A percentile compares a stretch with the other conserved stretches of the same genome.
Conservation (phyloP, 2,888 invertebrate genomes). For the Caenorhabditis uteleia region DNA sequence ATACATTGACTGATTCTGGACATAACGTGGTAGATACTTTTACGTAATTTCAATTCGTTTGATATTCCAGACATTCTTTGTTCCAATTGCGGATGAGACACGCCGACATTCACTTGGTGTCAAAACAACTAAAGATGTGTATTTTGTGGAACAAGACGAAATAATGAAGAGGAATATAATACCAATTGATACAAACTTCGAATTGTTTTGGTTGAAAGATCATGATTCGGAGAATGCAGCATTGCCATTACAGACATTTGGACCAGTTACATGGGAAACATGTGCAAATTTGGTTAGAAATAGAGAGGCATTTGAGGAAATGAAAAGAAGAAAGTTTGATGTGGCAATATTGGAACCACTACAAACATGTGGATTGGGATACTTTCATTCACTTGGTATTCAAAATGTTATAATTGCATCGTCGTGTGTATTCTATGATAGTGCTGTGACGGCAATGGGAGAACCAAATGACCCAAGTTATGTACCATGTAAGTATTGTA, state of each 20-base stretch:
- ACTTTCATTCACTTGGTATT: conserved; percentile 10
- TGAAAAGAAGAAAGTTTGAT: conserved; percentile 9
- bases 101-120: conserved; percentile 5
- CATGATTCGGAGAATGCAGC: neutral
- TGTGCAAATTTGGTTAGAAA: conserved; percentile 9
- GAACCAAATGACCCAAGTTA: conserved; percentile 21
- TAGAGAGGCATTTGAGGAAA: conserved; percentile 1
- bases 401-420: conserved; percentile 6
- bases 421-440: conserved; percentile 13
- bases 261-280: conserved; percentile 7
- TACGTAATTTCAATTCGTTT: too few species aligned
- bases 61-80: conserved; percentile 25
- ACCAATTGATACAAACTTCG: conserved; percentile 5
- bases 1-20: conserved; percentile 24
- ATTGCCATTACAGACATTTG: conserved; percentile 16
- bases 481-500: conserved; percentile 9
- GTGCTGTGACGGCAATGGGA: conserved; percentile 9
- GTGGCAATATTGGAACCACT: conserved; percentile 10
- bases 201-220: conserved; percentile 12
- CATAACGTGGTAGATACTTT: conserved; percentile 16
- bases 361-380: conserved; percentile 12
- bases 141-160: conserved; percentile 14
- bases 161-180: conserved; percentile 3
- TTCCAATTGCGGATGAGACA: conserved; percentile 14
- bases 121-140: conserved; percentile 21